Evolutionary conservation across 2,113 vertebrate genomes (phyloP).

Genomic region (Neopipo cinnamomea): DNA sequence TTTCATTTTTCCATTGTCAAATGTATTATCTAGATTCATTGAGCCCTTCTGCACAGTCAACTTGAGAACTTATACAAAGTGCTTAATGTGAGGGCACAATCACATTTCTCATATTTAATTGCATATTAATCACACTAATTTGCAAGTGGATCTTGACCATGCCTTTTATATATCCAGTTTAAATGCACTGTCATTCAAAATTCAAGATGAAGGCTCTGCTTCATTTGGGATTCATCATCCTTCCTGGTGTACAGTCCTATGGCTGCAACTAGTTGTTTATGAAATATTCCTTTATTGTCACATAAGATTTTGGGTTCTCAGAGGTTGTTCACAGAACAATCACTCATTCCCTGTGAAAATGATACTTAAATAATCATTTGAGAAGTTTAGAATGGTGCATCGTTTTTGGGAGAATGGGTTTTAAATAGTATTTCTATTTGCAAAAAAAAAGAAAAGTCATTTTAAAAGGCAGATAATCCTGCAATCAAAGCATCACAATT

Average conservation of each 20-base stretch:
- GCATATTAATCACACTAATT: not conserved
- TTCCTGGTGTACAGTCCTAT: not conserved
- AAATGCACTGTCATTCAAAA: not conserved
- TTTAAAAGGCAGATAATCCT: not conserved
- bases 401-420: not conserved
- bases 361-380: not conserved
- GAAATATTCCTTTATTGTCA: not conserved
- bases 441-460: not conserved
- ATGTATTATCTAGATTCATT: not conserved
- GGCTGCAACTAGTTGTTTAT: not conserved
- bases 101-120: not conserved
- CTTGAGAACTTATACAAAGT: not conserved
- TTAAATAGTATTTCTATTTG: not conserved
- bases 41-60: not conserved
- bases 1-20: not conserved
- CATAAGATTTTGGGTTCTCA: not conserved
- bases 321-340: not conserved
- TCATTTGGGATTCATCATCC: not conserved
- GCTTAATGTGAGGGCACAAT: not conserved
- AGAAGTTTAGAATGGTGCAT: not conserved
- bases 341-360: not conserved
- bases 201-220: not conserved
- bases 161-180: not conserved
- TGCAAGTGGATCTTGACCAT: not conserved
- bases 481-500: not conserved